Percentiles rank a stretch among this genome's conserved stretches.
Evolutionary conservation across 2,888 invertebrate species (phyloP).

Genomic region (Caenorhabditis sp.): DNA sequence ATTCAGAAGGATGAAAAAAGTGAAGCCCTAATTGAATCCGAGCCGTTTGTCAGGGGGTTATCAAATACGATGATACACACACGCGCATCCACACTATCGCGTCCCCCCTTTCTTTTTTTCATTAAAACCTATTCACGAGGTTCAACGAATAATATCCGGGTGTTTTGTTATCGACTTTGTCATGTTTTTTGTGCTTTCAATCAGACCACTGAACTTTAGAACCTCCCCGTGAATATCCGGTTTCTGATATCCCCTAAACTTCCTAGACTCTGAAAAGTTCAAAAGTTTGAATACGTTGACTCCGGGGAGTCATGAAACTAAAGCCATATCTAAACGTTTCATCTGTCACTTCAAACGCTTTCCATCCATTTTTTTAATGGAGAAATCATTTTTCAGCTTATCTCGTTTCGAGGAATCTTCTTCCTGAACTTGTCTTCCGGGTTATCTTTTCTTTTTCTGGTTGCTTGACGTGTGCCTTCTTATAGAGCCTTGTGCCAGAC

Average conservation of each 20-base stretch:
- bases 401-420: background rate
- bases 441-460: background rate
- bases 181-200: constrained; percentile 16
- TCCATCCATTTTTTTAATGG: background rate
- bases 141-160: constrained; percentile 28
- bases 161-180: constrained; percentile 19
- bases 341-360: background rate
- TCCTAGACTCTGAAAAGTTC: background rate
- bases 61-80: constrained; percentile 3
- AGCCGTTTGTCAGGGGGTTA: constrained; percentile 10
- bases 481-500: constrained; percentile 2
- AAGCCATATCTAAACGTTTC: background rate
- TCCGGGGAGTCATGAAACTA: constrained; percentile 1
- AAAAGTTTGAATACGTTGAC: background rate
- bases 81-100: background rate
- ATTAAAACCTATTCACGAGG: constrained; percentile 41
- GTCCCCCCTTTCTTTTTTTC: background rate
- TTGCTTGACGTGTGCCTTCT: background rate
- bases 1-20: constrained; percentile 9
- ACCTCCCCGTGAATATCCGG: constrained; percentile 26
- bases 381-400: background rate
- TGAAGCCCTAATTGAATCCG: constrained; percentile 40
- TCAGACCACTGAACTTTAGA: background rate
- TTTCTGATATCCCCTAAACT: background rate
- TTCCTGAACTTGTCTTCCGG: constrained; percentile 1